Evolutionary conservation across 2,113 vertebrate genomes (phyloP).

Genomic region (Urocynchramus pylzowi): DNA sequence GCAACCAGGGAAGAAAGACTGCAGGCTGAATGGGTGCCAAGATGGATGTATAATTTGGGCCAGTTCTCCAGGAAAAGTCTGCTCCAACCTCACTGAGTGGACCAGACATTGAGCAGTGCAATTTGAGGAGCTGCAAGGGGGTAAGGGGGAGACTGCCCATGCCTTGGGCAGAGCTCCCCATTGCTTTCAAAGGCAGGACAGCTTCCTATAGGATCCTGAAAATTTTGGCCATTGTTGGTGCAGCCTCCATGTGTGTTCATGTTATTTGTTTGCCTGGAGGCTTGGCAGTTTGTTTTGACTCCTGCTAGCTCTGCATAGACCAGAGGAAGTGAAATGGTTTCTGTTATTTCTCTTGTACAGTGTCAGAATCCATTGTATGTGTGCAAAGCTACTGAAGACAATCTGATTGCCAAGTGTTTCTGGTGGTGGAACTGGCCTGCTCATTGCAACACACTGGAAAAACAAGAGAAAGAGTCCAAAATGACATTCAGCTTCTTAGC

Average conservation of each 20-base stretch:
- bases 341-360: not conserved
- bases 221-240: not conserved
- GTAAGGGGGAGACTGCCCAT: not conserved
- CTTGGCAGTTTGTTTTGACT: not conserved
- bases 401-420: not conserved
- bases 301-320: not conserved
- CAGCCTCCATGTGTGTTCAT: not conserved
- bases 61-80: not conserved
- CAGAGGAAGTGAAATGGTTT: not conserved
- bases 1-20: not conserved
- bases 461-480: slow-evolving; percentile 1
- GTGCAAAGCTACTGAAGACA: not conserved
- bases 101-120: not conserved
- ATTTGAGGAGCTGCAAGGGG: not conserved
- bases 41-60: not conserved
- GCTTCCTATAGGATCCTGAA: not conserved
- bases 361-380: not conserved
- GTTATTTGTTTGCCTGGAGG: not conserved
- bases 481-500: not conserved
- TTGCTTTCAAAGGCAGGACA: not conserved
- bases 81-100: not conserved
- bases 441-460: slow-evolving; percentile 3
- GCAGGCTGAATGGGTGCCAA: not conserved
- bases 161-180: not conserved
- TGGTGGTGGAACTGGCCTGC: not conserved